Base-by-base conservation (phyloP, 2,888 invertebrate genomes). In the Eilema sororculum region DNA sequence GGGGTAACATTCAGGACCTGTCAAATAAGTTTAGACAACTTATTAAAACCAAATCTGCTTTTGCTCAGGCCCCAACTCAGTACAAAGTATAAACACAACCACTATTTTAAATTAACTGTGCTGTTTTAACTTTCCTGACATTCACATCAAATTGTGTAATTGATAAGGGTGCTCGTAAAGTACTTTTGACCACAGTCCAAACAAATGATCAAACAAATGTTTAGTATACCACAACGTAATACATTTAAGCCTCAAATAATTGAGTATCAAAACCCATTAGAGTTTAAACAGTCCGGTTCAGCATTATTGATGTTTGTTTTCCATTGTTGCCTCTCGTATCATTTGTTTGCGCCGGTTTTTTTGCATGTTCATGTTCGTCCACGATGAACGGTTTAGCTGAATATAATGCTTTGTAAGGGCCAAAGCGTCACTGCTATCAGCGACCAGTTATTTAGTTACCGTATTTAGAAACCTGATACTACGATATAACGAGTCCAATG, bases 291-390 rank as follows among this genome's bases (percentile, higher is more conserved):
- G 73, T 71, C 72, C 60, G 69, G 72, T 68, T 68, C 63, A 28
- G 68, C 67, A 72, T 76, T 82, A 80, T 78, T 77, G 72, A 77
- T 80, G 79, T 84, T 83, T 81, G 80, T 83, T 82, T 78, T 72
- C 65, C 77, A 80, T 81, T 83, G 81, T 81, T 70, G 65, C 67
- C 69, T 74, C 66, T 72, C 75, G 73, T 82, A 75, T 77, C 78
- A 77, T 82, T 80, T 61, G 76, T 75, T 68, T 68, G 59, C 56
- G 65, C 56, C 62, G 33, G 9, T 66, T 77, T 52, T n/a, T 79
- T 72, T 72, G 71, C 71, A 72, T 65, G 65, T 30, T 72, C 67
- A 70, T 79, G 72, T 28, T 33, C 30, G 10, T 30, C 22, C 37
- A 13, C 57, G 63, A 68, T 59, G 46, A 20, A 79, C 69, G 71